Evolutionary conservation across 1,140 invertebrate genomes (phyloP), one percentile per base, ranked within the genome.

Genomic region (Rhagoletis pomonella): DNA sequence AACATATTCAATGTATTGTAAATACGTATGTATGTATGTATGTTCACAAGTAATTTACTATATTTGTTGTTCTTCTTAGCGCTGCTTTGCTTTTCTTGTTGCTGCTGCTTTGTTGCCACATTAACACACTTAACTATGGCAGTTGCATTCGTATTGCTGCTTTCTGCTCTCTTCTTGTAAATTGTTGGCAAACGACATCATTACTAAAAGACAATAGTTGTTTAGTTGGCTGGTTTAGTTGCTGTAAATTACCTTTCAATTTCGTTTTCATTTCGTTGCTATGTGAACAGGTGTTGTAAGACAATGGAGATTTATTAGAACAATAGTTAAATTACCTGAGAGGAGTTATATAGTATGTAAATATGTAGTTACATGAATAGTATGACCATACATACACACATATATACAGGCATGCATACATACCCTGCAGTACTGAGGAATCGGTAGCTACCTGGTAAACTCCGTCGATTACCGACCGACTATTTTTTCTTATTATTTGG

Each of bases 291-390:
- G 39, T 73, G 42, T 42, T 73, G 42, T 17, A 73, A 14, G 39
- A 73, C 67, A 73, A 73, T 73, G 67, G 17, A 73, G 42, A 73
- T 73, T 44, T 73, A 73, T 73, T 73, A 73, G 42, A 47, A 47
- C 67, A 42, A 73, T 1, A 47, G 42, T 14, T 29, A 73, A 47
- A 73, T 44, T 73, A 44, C 39, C 39, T 47, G 17, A n/a, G 1
- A n/a, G 42, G 4, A 65, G 19, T 29, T 42, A 59, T 59, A 59
- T 59, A 59, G 12, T 59, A 59, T 59, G 58, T 59, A 12, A 59
- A 12, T 59, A 6, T 59, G 58, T 12, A 59, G 12, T 7, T 7
- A 59, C 6, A 59, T 7, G 12, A 29, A 29, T 29, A 29, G 29
- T 29, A 29, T 29, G 29, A 29, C 29, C 29, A 29, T 29, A 29